Evolutionary conservation across 2,888 invertebrate genomes (phyloP).

Genomic region (Ormyrus labotus): DNA sequence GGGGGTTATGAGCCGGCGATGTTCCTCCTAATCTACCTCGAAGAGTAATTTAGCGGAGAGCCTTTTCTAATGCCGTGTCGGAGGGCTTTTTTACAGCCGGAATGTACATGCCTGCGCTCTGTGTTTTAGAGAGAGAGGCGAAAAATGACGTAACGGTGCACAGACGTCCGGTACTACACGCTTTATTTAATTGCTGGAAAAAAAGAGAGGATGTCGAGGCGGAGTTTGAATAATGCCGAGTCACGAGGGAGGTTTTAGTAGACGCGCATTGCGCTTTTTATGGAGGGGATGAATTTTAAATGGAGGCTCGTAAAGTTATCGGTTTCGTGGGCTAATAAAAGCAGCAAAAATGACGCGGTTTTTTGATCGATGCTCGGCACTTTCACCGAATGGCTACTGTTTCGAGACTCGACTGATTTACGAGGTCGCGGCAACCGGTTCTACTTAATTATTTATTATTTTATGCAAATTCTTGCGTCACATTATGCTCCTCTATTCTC

Average conservation of each 20-base stretch:
- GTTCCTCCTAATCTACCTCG: too few species aligned
- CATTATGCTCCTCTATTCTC: background rate
- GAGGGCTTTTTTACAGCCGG: too few species aligned
- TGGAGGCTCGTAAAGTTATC: background rate
- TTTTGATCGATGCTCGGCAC: slow-evolving; percentile 28
- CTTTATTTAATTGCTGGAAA: too few species aligned
- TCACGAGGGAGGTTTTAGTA: background rate
- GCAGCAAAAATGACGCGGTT: background rate
- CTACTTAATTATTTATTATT: slow-evolving; percentile 13
- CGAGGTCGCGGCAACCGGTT: slow-evolving; percentile 19
- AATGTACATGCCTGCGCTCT: too few species aligned
- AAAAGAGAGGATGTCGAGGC: too few species aligned
- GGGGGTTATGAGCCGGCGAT: too few species aligned
- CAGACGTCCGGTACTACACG: too few species aligned
- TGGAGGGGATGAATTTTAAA: background rate
- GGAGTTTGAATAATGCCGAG: background rate
- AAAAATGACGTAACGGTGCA: too few species aligned
- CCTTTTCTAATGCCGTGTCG: too few species aligned
- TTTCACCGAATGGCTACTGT: slow-evolving; percentile 13
- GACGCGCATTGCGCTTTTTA: background rate
- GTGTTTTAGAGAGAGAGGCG: too few species aligned
- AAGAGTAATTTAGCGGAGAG: too few species aligned
- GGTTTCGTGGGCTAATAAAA: background rate
- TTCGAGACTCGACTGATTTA: slow-evolving; percentile 10
- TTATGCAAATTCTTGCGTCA: background rate